phyloP scores from a whole-genome alignment of 2,797 vertebrate genomes.

The Gymnoscopelus braueri region DNA sequence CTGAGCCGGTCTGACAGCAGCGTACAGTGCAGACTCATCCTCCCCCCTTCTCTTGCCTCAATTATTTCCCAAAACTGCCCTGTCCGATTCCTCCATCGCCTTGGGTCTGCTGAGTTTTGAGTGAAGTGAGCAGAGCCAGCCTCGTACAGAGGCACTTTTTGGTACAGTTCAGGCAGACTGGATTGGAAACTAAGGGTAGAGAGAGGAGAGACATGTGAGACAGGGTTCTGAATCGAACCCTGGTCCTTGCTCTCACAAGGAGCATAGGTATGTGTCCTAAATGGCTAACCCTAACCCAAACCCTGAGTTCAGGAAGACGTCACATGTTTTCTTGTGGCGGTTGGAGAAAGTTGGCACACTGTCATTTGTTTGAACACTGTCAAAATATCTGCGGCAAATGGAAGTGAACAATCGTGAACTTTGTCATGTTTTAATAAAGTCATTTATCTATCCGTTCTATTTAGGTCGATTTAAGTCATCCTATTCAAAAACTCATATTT shows the following conservation, averaged over 20 bases:
- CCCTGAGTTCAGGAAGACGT: too few species aligned
- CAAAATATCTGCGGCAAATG: constrained; percentile 1
- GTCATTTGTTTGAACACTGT: neutral
- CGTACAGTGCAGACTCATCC: constrained; percentile 28
- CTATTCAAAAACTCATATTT: neutral
- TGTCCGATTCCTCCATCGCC: neutral
- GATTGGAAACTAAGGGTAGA: too few species aligned
- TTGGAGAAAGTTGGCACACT: neutral
- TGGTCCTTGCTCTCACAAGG: too few species aligned
- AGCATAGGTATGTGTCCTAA: too few species aligned
- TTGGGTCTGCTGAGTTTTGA: constrained; percentile 9
- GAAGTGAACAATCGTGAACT: neutral
- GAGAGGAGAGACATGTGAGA: too few species aligned
- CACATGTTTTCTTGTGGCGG: neutral
- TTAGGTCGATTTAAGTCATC: neutral
- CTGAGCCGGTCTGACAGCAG: constrained; percentile 57
- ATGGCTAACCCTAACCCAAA: too few species aligned
- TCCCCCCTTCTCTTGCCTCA: constrained; percentile 23
- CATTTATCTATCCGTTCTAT: neutral
- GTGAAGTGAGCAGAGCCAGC: neutral
- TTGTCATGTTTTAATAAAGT: neutral
- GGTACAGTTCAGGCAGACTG: neutral
- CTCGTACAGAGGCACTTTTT: neutral
- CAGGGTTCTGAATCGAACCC: too few species aligned
- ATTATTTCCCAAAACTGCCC: constrained; percentile 16